A percentile compares a stretch with the other conserved stretches of the same genome.
Evolutionary conservation across 2,888 invertebrate species (phyloP).

Genomic region (Diploptera punctata): DNA sequence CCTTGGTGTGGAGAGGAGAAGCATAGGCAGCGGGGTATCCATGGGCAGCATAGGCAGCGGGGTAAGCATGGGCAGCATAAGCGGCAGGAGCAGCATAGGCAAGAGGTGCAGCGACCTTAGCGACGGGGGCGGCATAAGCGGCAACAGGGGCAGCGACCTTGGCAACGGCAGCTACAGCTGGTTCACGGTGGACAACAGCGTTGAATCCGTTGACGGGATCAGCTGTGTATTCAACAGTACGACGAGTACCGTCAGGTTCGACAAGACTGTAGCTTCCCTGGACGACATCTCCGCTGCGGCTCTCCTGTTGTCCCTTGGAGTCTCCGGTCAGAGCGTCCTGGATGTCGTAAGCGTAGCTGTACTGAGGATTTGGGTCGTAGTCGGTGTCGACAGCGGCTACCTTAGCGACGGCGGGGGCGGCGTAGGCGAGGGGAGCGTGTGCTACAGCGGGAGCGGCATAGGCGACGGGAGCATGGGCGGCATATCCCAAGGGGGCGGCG

Average conservation of each 20-base stretch:
- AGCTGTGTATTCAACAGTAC: conserved; percentile 39
- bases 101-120: conserved; percentile 50
- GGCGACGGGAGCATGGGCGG: conserved; percentile 48
- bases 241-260: conserved; percentile 38
- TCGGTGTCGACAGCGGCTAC: conserved; percentile 39
- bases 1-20: conserved; percentile 31
- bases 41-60: conserved; percentile 40
- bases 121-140: conserved; percentile 19
- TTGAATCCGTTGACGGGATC: conserved; percentile 34
- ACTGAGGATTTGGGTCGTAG: conserved; percentile 43
- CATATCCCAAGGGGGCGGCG: conserved; percentile 22
- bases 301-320: conserved; percentile 39
- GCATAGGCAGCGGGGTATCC: conserved; percentile 44
- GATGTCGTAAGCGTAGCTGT: conserved; percentile 42
- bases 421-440: conserved; percentile 32
- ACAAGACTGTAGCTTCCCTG: conserved; percentile 36
- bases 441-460: conserved; percentile 40
- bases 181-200: conserved; percentile 38
- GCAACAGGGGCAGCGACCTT: conserved; percentile 49
- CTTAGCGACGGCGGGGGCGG: conserved; percentile 43
- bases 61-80: conserved; percentile 46
- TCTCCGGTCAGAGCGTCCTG: conserved; percentile 42
- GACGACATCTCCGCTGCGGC: conserved; percentile 35
- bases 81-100: conserved; percentile 52
- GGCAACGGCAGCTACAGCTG: not conserved